Percentiles rank a stretch among this genome's conserved stretches.
These are phyloP conservation scores for Paramuricea clavata DNA, from an alignment of 92 coral and sea anemone species.

Conservation along the genomic window DNA sequence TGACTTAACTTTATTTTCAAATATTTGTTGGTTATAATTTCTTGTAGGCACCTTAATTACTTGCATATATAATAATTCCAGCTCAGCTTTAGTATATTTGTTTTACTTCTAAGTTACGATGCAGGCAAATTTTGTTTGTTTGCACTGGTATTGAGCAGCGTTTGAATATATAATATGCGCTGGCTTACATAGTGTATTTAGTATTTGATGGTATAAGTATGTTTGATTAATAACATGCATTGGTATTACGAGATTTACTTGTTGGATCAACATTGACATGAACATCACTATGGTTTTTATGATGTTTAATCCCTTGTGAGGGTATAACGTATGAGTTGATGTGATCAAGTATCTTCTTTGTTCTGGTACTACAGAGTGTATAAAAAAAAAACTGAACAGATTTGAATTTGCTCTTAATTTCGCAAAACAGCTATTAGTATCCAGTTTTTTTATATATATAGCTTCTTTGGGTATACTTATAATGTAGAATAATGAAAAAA, in stretches of 20 bases:
- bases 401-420: too few relatives aligned
- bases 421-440: too few relatives aligned
- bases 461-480: too few relatives aligned
- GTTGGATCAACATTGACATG: not conserved
- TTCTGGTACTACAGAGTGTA: too few relatives aligned
- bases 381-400: too few relatives aligned
- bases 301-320: not conserved
- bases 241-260: not conserved
- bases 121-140: not conserved
- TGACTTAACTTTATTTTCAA: not conserved
- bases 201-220: not conserved
- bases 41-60: not conserved
- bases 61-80: not conserved
- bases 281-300: not conserved
- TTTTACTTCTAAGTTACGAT: not conserved
- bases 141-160: not conserved
- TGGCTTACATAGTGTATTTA: constrained; percentile 16
- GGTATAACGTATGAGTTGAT: too few relatives aligned
- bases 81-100: constrained; percentile 17
- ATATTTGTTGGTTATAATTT: not conserved
- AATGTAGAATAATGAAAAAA: too few relatives aligned
- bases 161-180: not conserved
- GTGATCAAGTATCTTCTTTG: too few relatives aligned
- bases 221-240: not conserved
- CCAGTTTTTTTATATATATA: too few relatives aligned